These are phyloP conservation scores for Callipepla californica DNA, from an alignment of 2,113 vertebrate species.

Conservation along the genomic window DNA sequence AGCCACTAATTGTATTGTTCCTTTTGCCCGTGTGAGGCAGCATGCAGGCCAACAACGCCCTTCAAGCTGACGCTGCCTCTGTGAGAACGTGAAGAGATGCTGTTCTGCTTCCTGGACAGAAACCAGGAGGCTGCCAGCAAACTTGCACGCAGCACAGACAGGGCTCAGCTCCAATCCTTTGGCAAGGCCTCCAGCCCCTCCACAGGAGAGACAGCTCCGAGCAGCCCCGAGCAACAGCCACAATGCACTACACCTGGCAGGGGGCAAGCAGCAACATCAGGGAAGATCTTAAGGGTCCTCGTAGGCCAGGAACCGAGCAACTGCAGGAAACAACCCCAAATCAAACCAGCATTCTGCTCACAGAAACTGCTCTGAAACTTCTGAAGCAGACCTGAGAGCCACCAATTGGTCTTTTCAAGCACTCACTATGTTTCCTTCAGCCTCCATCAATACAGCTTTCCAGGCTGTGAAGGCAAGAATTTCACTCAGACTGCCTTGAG, in stretches of 20 bases:
- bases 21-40: neutral
- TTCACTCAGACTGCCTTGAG: neutral
- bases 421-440: neutral
- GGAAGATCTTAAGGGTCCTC: neutral
- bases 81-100: neutral
- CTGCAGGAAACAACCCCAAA: neutral
- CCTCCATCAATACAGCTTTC: neutral
- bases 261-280: neutral
- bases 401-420: neutral
- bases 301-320: neutral
- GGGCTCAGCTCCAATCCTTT: neutral
- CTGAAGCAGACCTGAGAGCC: neutral
- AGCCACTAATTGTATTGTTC: neutral
- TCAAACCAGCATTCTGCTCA: neutral
- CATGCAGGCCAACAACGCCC: neutral
- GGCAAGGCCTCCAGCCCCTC: neutral
- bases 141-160: neutral
- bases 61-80: neutral
- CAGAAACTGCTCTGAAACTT: neutral
- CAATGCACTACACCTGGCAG: neutral
- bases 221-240: neutral
- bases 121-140: accelerated
- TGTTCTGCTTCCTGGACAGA: neutral
- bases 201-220: neutral
- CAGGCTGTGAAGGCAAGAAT: neutral